Conservation (phyloP, 2,888 invertebrate species). For the Alcis repandata region DNA sequence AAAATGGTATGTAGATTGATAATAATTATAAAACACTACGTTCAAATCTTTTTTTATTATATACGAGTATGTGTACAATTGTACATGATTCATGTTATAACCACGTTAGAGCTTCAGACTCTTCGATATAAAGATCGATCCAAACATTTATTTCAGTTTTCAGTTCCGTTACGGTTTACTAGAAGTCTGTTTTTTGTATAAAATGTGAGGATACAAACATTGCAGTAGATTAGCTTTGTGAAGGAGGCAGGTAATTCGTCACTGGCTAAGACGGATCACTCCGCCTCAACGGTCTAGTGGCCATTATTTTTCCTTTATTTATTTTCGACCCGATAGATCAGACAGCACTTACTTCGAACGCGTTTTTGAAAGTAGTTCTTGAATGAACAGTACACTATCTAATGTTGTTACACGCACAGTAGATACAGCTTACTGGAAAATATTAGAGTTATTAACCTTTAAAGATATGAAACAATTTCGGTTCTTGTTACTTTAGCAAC, state of each 20-base stretch:
- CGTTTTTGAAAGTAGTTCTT: constrained; percentile 28
- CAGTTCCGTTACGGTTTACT: constrained; percentile 47
- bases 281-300: constrained; percentile 44
- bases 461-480: constrained; percentile 1
- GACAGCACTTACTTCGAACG: constrained; percentile 22
- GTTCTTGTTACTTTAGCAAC: constrained; percentile 15
- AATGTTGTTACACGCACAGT: neutral
- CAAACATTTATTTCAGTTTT: constrained; percentile 36
- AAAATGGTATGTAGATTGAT: neutral
- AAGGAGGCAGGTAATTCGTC: constrained; percentile 60
- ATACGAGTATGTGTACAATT: too few species aligned
- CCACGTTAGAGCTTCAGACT: neutral
- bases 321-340: constrained; percentile 41
- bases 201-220: constrained; percentile 49
- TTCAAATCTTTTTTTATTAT: too few species aligned
- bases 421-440: neutral
- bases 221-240: constrained; percentile 55
- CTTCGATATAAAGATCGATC: constrained; percentile 5
- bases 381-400: constrained; percentile 10
- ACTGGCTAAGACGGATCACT: constrained; percentile 62
- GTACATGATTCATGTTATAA: too few species aligned
- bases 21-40: neutral
- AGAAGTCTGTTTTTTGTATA: constrained; percentile 46
- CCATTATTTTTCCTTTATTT: constrained; percentile 44
- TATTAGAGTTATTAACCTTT: neutral